phyloP scores from a whole-genome alignment of 2,888 invertebrate genomes.

The Leptogaster cylindrica region DNA sequence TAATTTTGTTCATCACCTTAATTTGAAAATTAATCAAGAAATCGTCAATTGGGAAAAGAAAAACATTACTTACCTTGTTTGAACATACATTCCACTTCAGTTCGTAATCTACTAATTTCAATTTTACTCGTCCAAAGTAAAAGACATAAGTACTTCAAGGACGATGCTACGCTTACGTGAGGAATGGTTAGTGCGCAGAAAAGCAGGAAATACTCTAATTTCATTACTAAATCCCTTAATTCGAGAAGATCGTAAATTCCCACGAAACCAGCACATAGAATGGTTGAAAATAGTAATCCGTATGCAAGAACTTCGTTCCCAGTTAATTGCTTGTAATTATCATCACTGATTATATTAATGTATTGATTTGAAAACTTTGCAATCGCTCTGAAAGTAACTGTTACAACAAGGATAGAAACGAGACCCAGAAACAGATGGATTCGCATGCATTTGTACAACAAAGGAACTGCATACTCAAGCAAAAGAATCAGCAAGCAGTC shows the following conservation, averaged over 20 bases:
- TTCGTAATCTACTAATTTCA: neutral
- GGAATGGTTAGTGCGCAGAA: neutral
- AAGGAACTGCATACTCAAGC: conserved; percentile 14
- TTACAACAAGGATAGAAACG: conserved; percentile 12
- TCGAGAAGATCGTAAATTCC: conserved; percentile 2
- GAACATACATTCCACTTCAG: neutral
- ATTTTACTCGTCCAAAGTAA: conserved; percentile 6
- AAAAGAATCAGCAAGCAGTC: neutral
- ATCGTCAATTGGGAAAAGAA: too few species aligned
- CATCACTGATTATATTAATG: neutral
- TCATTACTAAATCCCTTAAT: neutral
- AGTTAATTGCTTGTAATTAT: neutral
- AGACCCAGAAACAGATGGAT: conserved; percentile 39
- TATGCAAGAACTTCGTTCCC: neutral
- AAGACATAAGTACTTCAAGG: conserved; percentile 2
- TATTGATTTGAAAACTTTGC: conserved; percentile 14
- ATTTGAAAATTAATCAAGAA: too few species aligned
- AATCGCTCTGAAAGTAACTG: conserved; percentile 24
- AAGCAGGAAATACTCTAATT: neutral
- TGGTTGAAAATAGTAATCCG: conserved; percentile 1
- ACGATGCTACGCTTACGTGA: neutral
- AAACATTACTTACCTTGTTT: neutral
- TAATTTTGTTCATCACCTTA: too few species aligned
- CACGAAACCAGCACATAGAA: neutral
- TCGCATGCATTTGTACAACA: conserved; percentile 38